Percentiles rank a stretch among this genome's conserved stretches.
phyloP scores from a whole-genome alignment of 2,888 invertebrate species.

The Hymenopus coronatus region DNA sequence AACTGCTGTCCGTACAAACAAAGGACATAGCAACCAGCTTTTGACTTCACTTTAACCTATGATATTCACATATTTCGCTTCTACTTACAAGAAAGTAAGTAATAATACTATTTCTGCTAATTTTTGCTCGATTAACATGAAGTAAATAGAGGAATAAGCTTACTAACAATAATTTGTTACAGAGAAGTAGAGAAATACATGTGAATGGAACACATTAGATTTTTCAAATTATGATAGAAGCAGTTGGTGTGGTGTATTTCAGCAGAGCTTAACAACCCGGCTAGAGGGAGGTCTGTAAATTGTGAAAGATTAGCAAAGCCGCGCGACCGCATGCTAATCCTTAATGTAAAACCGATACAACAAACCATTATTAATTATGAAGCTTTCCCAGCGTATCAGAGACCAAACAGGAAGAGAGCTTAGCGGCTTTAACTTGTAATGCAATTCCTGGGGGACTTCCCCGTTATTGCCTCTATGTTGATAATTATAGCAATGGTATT shows the following conservation, averaged over 20 bases:
- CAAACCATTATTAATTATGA: slow-evolving; percentile 5
- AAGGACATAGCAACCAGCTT: no score
- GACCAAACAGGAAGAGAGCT: background rate
- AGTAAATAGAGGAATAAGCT: no score
- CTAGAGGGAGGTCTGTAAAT: background rate
- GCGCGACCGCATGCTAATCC: background rate
- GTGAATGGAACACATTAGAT: no score
- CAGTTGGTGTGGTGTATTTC: background rate
- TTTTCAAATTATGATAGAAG: background rate
- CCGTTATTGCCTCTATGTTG: background rate
- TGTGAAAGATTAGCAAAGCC: background rate
- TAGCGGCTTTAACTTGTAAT: background rate
- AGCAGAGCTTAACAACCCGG: background rate
- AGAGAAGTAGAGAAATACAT: no score
- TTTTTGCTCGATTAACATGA: no score
- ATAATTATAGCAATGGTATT: background rate
- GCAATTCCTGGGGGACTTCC: background rate
- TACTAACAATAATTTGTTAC: no score
- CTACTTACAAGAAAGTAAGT: no score
- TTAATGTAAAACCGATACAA: background rate
- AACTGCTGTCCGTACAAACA: no score
- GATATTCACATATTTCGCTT: no score
- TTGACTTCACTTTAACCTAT: no score
- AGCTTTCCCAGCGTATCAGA: background rate
- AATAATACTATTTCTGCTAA: no score